phyloP scores from a whole-genome alignment of 2,888 invertebrate species.

The Siphlonurus alternatus region DNA sequence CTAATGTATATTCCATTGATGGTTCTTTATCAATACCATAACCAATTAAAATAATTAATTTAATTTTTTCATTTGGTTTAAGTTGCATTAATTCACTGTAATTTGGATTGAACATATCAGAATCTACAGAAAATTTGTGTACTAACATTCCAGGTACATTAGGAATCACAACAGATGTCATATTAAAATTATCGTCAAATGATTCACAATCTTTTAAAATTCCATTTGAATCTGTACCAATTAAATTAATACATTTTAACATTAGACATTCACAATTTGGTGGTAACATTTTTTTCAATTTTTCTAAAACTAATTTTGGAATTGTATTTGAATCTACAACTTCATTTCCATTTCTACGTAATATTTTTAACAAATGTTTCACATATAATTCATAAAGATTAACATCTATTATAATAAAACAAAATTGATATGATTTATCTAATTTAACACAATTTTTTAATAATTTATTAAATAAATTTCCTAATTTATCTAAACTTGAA shows the following conservation, averaged over 20 bases:
- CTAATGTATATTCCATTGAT: not conserved
- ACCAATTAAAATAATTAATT: not conserved
- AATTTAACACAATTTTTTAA: not conserved
- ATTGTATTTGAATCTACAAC: not conserved
- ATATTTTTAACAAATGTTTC: not conserved
- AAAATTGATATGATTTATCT: not conserved
- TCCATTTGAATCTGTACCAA: not conserved
- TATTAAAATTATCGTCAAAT: not conserved
- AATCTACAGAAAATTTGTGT: not conserved
- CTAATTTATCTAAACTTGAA: not conserved
- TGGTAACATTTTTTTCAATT: not conserved
- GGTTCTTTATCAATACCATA: not conserved
- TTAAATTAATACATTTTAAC: not conserved
- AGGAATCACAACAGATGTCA: not conserved
- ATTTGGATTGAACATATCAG: not conserved
- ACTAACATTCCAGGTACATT: not conserved
- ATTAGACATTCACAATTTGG: not conserved
- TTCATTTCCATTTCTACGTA: not conserved
- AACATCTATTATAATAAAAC: not conserved
- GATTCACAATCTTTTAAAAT: not conserved
- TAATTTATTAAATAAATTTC: not conserved
- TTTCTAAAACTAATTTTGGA: not conserved
- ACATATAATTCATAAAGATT: not conserved
- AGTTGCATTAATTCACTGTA: not conserved
- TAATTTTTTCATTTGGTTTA: not conserved